Evolutionary conservation across 1,140 invertebrate genomes (phyloP).

Genomic region (Idris sp.): DNA sequence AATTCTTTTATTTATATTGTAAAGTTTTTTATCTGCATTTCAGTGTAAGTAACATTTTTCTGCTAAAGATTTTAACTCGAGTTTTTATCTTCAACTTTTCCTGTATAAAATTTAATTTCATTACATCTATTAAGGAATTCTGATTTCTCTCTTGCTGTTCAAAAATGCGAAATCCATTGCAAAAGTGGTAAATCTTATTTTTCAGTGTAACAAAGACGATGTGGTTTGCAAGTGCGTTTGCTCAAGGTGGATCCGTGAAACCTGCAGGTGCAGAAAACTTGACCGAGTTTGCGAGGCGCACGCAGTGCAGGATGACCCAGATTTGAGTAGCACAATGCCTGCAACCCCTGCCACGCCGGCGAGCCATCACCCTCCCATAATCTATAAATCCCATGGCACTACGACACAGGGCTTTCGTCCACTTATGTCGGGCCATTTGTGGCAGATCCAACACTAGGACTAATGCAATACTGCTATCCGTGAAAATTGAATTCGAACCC

Average conservation of each 20-base stretch:
- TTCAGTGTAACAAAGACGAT: conserved; percentile 7
- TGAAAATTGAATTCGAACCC: conserved; percentile 33
- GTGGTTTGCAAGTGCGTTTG: conserved; percentile 37
- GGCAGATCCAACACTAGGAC: too few species aligned
- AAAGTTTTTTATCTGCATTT: too few species aligned
- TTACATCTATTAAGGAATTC: too few species aligned
- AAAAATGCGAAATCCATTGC: background rate
- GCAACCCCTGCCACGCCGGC: conserved; percentile 26
- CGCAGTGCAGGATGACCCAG: conserved; percentile 71
- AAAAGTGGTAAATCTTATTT: background rate
- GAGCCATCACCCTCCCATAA: conserved; percentile 35
- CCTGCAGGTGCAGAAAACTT: conserved; percentile 75
- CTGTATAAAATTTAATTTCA: too few species aligned
- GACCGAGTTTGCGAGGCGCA: conserved; percentile 72
- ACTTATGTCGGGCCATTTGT: too few species aligned
- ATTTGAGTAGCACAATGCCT: conserved; percentile 52
- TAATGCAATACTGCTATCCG: conserved; percentile 29
- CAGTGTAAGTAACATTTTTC: too few species aligned
- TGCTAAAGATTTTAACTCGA: too few species aligned
- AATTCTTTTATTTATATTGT: too few species aligned
- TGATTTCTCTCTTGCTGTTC: too few species aligned
- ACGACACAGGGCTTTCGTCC: background rate
- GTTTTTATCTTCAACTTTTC: too few species aligned
- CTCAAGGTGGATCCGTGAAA: conserved; percentile 53
- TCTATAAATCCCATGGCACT: conserved; percentile 23